These are phyloP conservation scores for Cylindroiulus punctatus DNA, from an alignment of 2,888 invertebrate genomes.

Conservation along the genomic window DNA sequence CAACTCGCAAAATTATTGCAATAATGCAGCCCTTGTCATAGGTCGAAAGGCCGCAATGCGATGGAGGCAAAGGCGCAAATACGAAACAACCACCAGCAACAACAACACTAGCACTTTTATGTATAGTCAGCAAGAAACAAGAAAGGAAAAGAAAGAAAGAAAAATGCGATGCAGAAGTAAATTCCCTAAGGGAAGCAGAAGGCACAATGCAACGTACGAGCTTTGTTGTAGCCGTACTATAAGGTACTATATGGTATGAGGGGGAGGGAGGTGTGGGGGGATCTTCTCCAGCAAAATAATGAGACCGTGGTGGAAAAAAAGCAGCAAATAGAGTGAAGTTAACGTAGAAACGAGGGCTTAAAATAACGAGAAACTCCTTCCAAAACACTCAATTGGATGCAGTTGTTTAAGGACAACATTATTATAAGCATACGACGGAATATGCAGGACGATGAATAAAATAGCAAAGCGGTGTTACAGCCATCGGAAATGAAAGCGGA, in stretches of 20 bases:
- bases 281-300: not conserved
- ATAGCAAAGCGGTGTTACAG: not conserved
- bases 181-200: slow-evolving; percentile 2
- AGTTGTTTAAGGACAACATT: slow-evolving; percentile 47
- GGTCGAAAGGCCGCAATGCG: too few relatives aligned
- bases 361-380: slow-evolving; percentile 38
- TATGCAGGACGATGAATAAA: slow-evolving; percentile 17
- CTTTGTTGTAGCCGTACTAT: not conserved
- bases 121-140: not conserved
- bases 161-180: not conserved
- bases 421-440: not conserved
- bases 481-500: slow-evolving; percentile 30
- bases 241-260: not conserved
- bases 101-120: not conserved
- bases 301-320: not conserved
- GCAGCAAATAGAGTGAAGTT: slow-evolving; percentile 20
- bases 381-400: slow-evolving; percentile 19
- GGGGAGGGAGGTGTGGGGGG: too few relatives aligned
- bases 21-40: too few relatives aligned
- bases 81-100: not conserved
- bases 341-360: slow-evolving; percentile 30
- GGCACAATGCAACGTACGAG: not conserved
- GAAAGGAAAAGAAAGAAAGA: not conserved
- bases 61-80: too few relatives aligned
- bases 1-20: too few relatives aligned